A percentile compares a stretch with the other conserved stretches of the same genome.
These are phyloP conservation scores for Brachionus rubens DNA, from an alignment of 1,140 invertebrate genomes.

Conservation along the genomic window DNA sequence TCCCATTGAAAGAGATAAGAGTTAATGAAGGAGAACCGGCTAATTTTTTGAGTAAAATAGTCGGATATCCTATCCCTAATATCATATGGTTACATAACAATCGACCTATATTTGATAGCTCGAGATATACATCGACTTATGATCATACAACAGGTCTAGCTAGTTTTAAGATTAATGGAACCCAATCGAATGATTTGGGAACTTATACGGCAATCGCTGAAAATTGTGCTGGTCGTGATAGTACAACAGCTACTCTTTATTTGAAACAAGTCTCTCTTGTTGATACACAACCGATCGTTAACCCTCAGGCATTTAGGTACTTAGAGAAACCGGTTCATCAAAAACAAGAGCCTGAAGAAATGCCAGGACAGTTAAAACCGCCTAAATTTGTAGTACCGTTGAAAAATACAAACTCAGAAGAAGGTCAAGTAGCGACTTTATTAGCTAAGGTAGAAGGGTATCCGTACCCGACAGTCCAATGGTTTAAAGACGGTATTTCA, in stretches of 20 bases:
- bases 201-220: constrained; percentile 43
- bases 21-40: constrained; percentile 66
- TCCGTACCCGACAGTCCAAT: constrained; percentile 88
- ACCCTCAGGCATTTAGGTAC: constrained; percentile 12
- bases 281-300: constrained; percentile 27
- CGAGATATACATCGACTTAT: neutral
- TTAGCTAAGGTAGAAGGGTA: constrained; percentile 87
- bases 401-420: constrained; percentile 77
- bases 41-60: constrained; percentile 54
- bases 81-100: constrained; percentile 38
- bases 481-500: constrained; percentile 80
- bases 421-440: constrained; percentile 89
- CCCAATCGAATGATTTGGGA: neutral
- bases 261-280: constrained; percentile 10
- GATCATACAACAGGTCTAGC: constrained; percentile 33
- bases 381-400: constrained; percentile 90
- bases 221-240: constrained; percentile 5
- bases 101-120: constrained; percentile 30
- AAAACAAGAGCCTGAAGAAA: neutral
- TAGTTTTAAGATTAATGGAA: constrained; percentile 16
- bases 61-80: constrained; percentile 36
- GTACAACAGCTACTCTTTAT: neutral
- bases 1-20: constrained; percentile 59
- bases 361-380: constrained; percentile 49
- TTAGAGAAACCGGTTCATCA: neutral